These are phyloP conservation scores for Iselma pallidipennis DNA, from an alignment of 2,888 invertebrate genomes.

Conservation along the genomic window DNA sequence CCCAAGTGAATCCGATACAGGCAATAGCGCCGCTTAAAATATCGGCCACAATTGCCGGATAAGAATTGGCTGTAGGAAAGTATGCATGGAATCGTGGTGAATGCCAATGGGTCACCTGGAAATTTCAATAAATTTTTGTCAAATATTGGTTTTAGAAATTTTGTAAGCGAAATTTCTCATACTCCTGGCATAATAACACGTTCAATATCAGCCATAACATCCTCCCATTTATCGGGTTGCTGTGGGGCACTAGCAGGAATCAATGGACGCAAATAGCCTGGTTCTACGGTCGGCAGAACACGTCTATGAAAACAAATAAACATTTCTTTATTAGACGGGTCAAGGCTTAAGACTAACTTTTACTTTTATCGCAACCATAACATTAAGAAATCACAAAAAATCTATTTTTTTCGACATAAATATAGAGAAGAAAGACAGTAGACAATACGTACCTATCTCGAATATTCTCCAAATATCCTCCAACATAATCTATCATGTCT, in stretches of 20 bases:
- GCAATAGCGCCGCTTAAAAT: slow-evolving; percentile 94
- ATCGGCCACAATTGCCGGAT: slow-evolving; percentile 92
- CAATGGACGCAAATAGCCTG: slow-evolving; percentile 87
- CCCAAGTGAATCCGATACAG: slow-evolving; percentile 97
- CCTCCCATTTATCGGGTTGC: slow-evolving; percentile 85
- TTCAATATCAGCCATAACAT: slow-evolving; percentile 91
- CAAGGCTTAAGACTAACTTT: slow-evolving; percentile 5
- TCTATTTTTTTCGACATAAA: too few species aligned
- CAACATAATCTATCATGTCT: slow-evolving; percentile 93
- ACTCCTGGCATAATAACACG: slow-evolving; percentile 96
- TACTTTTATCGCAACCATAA: neutral
- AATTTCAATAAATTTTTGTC: neutral
- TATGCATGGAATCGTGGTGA: slow-evolving; percentile 95
- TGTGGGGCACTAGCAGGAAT: slow-evolving; percentile 85
- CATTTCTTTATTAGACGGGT: slow-evolving; percentile 1
- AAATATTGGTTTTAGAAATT: neutral
- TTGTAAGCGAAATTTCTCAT: slow-evolving; percentile 40
- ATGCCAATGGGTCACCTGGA: slow-evolving; percentile 89
- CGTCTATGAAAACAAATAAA: slow-evolving; percentile 60
- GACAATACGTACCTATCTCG: slow-evolving; percentile 73
- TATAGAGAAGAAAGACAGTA: neutral
- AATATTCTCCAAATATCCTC: slow-evolving; percentile 91
- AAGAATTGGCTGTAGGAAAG: slow-evolving; percentile 92
- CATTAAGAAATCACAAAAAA: too few species aligned
- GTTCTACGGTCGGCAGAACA: slow-evolving; percentile 89